phyloP scores from a whole-genome alignment of 2,113 vertebrate genomes.

The Porphyrio hochstetteri region DNA sequence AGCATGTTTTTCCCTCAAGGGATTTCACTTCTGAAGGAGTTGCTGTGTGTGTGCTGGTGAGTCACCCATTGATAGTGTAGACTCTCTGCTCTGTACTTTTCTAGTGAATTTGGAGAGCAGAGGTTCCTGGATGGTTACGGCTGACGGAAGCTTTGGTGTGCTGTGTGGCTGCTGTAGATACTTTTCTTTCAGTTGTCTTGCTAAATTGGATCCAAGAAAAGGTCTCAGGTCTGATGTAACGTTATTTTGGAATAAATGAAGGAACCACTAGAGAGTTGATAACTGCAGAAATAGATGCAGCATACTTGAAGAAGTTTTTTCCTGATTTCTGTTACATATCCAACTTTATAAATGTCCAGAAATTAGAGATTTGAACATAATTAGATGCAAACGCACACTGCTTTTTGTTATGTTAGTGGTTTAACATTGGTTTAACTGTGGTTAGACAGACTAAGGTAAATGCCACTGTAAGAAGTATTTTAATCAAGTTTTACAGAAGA shows the following conservation, averaged over 20 bases:
- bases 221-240: neutral
- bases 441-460: neutral
- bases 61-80: neutral
- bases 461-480: neutral
- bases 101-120: neutral
- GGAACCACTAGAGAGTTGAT: neutral
- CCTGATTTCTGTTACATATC: neutral
- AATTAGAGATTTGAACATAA: neutral
- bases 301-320: neutral
- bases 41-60: neutral
- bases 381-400: neutral
- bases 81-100: neutral
- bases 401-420: neutral
- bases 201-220: neutral
- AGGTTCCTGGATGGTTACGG: neutral
- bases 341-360: neutral
- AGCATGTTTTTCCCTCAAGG: neutral
- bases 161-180: neutral
- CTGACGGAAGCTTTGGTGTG: neutral
- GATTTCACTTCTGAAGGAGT: neutral
- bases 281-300: neutral
- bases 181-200: neutral
- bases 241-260: constrained; percentile 1
- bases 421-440: neutral
- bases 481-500: neutral